phyloP scores from a whole-genome alignment of 2,113 vertebrate species.

The Eolophus roseicapilla region DNA sequence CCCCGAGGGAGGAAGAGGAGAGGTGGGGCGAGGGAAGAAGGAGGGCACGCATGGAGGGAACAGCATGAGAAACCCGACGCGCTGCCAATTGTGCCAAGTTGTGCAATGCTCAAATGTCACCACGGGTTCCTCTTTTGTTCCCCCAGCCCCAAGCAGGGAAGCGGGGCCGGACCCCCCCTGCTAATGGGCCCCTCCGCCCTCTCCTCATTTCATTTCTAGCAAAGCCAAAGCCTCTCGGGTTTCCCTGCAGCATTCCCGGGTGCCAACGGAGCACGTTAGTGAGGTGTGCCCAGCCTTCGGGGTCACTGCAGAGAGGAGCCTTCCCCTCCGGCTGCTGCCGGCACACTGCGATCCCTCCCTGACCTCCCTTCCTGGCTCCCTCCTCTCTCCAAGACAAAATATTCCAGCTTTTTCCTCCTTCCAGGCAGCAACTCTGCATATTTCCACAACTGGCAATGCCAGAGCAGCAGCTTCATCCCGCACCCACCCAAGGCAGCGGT shows the following conservation, averaged over 20 bases:
- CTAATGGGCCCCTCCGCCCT: not conserved
- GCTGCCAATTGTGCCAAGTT: not conserved
- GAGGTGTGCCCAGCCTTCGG: not conserved
- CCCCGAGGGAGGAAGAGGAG: not conserved
- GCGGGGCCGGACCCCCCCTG: not conserved
- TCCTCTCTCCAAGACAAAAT: constrained; percentile 43
- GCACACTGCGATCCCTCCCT: not conserved
- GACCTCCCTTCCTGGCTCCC: not conserved
- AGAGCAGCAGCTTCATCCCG: not conserved
- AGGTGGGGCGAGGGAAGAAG: not conserved
- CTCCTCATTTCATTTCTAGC: not conserved
- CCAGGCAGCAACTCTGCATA: not conserved
- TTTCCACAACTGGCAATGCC: not conserved
- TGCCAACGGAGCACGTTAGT: not conserved
- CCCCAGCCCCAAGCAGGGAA: not conserved
- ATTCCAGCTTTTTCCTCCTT: constrained; percentile 17
- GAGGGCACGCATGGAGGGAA: not conserved
- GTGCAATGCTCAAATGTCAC: constrained; percentile 42
- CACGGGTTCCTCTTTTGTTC: not conserved
- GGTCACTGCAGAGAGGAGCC: not conserved
- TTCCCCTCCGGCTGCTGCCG: not conserved
- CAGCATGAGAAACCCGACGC: not conserved
- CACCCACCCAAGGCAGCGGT: accelerated
- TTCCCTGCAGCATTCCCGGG: not conserved
- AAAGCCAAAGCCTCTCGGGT: not conserved